Evolutionary conservation across 2,888 invertebrate genomes (phyloP), one percentile per base, ranked within the genome.

Genomic region (Cybosia mesomella): DNA sequence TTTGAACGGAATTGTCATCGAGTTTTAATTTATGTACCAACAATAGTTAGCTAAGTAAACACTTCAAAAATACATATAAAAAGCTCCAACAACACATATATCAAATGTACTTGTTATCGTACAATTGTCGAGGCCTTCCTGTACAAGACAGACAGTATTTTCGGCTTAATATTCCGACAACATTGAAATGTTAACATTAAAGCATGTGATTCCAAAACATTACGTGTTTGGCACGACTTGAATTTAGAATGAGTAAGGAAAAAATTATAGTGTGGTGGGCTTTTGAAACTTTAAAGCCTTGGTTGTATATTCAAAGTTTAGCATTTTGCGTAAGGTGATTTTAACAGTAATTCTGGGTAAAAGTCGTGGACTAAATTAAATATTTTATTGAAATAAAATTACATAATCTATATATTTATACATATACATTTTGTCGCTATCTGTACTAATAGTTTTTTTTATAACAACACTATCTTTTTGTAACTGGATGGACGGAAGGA

Each of bases 161-260:
- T 67, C 61, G n/a, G 43, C 73, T 80, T 80, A 57, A 21, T 75
- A 80, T 79, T 79, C 77, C 2, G 18, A 11, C 28, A 55, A 58
- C 68, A 68, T 64, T 59, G 49, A 43, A 64, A 58, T 79, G 68
- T 22, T 34, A 28, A 71, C 68, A 71, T 73, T 73, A 73, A 28
- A 79, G 71, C 59, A 69, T 53, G 67, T 61, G 53, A 64, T 58
- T 57, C 66, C 65, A 70, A 73, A 69, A 75, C 69, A 60, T 65
- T 55, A 58, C 59, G 49, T 67, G 62, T 70, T 65, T 21, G 13
- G 71, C 67, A 58, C 1, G 64, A 32, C 24, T 0, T 18, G 71
- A 78, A 73, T 78, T 57, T 43, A 8, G 32, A 43, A 28, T 39
- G 15, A 59, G 15, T 2, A 28, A 32, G 43, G 32, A 18, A 58